A percentile compares a stretch with the other conserved stretches of the same genome.
These are phyloP conservation scores for Parasteatoda lunata DNA, from an alignment of 2,888 invertebrate species.

Conservation along the genomic window DNA sequence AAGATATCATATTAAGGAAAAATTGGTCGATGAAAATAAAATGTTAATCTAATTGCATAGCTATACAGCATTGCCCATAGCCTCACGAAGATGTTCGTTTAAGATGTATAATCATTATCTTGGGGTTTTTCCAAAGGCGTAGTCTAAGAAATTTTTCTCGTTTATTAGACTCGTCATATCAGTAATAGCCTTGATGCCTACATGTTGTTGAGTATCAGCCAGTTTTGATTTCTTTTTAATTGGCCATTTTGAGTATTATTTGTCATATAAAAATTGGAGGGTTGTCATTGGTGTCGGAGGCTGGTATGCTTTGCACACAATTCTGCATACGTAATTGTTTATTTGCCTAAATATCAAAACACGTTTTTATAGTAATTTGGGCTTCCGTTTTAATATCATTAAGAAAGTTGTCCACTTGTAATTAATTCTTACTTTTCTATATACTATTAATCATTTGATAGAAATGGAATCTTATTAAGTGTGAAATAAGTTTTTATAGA, in stretches of 20 bases:
- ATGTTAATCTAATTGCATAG: no score
- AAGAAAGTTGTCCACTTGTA: no score
- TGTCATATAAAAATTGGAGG: neutral
- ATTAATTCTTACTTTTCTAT: no score
- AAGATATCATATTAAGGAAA: no score
- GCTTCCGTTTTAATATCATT: no score
- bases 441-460: no score
- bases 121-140: neutral
- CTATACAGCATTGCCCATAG: no score
- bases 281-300: neutral
- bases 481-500: no score
- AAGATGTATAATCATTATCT: neutral
- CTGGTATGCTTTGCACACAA: neutral
- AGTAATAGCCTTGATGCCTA: neutral
- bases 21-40: no score
- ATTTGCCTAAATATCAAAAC: neutral
- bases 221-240: neutral
- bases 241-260: neutral
- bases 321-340: neutral
- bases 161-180: neutral
- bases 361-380: no score
- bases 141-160: neutral
- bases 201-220: neutral
- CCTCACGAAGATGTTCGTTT: neutral
- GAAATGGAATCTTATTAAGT: no score